Evolutionary conservation across 2,888 invertebrate species (phyloP).

Genomic region (Endomychus coccineus): DNA sequence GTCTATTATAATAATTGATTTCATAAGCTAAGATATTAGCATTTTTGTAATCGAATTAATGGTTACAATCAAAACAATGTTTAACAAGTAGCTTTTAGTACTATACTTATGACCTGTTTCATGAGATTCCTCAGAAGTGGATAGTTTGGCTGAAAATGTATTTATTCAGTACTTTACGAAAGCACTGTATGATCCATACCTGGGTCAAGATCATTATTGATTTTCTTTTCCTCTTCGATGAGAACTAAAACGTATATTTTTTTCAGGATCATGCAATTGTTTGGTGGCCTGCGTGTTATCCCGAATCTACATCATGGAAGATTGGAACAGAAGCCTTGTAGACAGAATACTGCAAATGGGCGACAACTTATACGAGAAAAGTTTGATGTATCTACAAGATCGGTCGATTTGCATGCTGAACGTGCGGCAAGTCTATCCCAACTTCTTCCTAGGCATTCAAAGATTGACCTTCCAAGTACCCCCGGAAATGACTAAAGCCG

Average conservation of each 20-base stretch:
- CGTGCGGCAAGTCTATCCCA: constrained; percentile 8
- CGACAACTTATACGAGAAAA: constrained; percentile 44
- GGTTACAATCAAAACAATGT: no score
- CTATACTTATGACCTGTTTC: no score
- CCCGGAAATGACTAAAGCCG: constrained; percentile 1
- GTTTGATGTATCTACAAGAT: constrained; percentile 22
- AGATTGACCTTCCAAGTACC: constrained; percentile 10
- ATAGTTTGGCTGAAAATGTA: no score
- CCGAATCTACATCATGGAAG: constrained; percentile 48
- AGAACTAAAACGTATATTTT: not conserved
- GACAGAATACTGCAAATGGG: constrained; percentile 51
- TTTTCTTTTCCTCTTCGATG: no score
- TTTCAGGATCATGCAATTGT: constrained; percentile 47
- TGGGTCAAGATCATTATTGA: no score
- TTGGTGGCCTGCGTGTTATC: constrained; percentile 51
- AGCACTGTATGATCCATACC: no score
- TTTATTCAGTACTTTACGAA: no score
- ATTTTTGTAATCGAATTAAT: no score
- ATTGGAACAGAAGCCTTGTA: constrained; percentile 52
- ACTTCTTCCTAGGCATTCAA: constrained; percentile 5
- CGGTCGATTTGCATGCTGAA: constrained; percentile 1
- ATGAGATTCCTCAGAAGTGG: no score
- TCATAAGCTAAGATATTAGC: no score
- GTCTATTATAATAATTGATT: no score
- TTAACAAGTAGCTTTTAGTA: no score